Evolutionary conservation across 2,797 vertebrate genomes (phyloP), one percentile per base, ranked within the genome.

Genomic region (Moxostoma hubbsi): DNA sequence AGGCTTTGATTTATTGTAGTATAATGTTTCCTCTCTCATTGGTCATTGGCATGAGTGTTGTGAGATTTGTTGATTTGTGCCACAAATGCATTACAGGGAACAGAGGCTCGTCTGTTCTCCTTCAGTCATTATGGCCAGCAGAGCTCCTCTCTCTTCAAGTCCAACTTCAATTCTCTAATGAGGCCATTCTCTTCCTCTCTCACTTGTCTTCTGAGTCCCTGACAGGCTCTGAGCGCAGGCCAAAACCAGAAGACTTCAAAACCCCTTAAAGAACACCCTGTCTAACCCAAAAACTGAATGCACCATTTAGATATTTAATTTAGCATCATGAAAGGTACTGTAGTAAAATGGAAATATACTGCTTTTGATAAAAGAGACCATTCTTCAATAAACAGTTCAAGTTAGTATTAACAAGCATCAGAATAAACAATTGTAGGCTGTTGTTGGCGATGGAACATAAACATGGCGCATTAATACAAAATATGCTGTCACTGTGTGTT

Each of bases 21-120:
- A 15, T 45, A 63, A 5, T 36, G 15, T 13, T 63, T 76, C 10
- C 54, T 72, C 12, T 46, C 49, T 43, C 10, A 53, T 12, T 45
- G 53, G 10, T 36, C 7, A 12, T 75, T 24, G 36, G 36, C 36
- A 36, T 4, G 18, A 61, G 45, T 63, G 54, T 65, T 12, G 7
- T 18, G 46, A 57, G 58, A 47, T 67, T 71, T 77, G 79, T 86
- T 85, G 67, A 80, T 82, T 74, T 84, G 77, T 82, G 65, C 80
- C 80, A 50, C 66, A 83, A 82, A 80, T 91, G 92, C 89, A 91
- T 91, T 92, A 90, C 11, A 16, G 89, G n/a, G 89, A 92, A 93
- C 92, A 93, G 91, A 90, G 90, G 62, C 82, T 71, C 68, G 79
- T 89, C 86, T 93, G 92, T 93, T 85, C 75, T 75, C 18, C 69